Conservation (phyloP, 2,888 invertebrate species). For the Callyntrura sp. region DNA sequence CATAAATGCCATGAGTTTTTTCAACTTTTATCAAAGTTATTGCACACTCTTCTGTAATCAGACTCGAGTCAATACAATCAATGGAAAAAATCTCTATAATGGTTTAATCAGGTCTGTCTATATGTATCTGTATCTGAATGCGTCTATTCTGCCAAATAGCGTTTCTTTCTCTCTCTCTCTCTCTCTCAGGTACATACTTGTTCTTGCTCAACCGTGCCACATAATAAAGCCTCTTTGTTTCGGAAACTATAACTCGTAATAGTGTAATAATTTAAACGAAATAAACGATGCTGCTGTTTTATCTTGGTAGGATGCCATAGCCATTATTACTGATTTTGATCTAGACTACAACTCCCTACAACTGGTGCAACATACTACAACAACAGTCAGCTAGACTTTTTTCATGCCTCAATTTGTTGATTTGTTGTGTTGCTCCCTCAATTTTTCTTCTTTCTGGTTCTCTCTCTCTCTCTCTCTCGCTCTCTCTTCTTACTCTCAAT, state of each 20-base stretch:
- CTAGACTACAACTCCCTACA: not conserved
- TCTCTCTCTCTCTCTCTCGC: too few relatives aligned
- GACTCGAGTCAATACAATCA: not conserved
- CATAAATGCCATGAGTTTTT: not conserved
- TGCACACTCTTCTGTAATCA: not conserved
- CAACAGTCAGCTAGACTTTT: not conserved
- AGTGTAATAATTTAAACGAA: slow-evolving; percentile 9
- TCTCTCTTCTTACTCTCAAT: too few relatives aligned
- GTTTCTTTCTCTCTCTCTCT: too few relatives aligned
- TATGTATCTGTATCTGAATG: too few relatives aligned
- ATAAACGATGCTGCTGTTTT: slow-evolving; percentile 43
- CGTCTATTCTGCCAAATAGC: too few relatives aligned
- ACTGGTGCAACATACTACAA: too few relatives aligned
- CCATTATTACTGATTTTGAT: slow-evolving; percentile 28
- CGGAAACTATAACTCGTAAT: not conserved
- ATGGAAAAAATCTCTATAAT: not conserved
- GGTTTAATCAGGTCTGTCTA: slow-evolving; percentile 2
- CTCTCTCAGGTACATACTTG: too few relatives aligned
- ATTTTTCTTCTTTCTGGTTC: slow-evolving; percentile 58
- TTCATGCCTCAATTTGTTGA: slow-evolving; percentile 59
- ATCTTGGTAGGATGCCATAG: slow-evolving; percentile 56
- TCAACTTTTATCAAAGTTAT: not conserved
- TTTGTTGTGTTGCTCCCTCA: slow-evolving; percentile 69
- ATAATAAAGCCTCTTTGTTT: not conserved
- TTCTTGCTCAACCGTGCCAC: too few relatives aligned